These are phyloP conservation scores for Pedicia rivosa DNA, from an alignment of 2,888 invertebrate genomes.

Conservation along the genomic window DNA sequence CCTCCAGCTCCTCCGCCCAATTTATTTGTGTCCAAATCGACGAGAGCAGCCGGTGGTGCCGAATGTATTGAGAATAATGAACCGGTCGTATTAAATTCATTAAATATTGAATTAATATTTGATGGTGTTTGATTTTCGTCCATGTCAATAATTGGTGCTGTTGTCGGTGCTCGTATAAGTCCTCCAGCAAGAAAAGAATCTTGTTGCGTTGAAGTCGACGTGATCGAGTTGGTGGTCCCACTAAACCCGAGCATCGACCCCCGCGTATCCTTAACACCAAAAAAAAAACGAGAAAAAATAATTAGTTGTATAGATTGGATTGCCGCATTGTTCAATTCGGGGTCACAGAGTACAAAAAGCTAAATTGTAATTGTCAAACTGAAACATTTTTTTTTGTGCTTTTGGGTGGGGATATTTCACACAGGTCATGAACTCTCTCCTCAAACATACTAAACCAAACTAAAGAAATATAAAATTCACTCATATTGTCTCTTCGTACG, in stretches of 20 bases:
- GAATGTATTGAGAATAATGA: conserved; percentile 52
- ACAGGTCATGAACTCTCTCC: too few species aligned
- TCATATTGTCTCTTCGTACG: too few species aligned
- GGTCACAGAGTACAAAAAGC: too few species aligned
- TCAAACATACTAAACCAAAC: too few species aligned
- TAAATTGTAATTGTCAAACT: too few species aligned
- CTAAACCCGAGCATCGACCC: conserved; percentile 32
- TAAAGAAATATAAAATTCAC: too few species aligned
- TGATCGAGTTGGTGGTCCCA: conserved; percentile 30
- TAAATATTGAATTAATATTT: conserved; percentile 12
- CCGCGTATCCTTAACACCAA: conserved; percentile 27
- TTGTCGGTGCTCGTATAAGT: conserved; percentile 24
- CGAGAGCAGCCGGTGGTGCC: conserved; percentile 38
- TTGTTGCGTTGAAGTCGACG: conserved; percentile 22
- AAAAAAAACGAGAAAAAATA: too few species aligned
- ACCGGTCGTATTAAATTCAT: conserved; percentile 29
- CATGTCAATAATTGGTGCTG: conserved; percentile 14
- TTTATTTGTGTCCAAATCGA: conserved; percentile 24
- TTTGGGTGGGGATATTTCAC: too few species aligned
- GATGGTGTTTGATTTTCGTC: not conserved
- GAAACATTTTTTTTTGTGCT: too few species aligned
- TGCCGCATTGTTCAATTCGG: too few species aligned
- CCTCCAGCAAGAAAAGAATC: conserved; percentile 23
- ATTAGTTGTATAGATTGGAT: too few species aligned
- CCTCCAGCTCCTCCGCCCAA: conserved; percentile 5